Percentiles rank a stretch among this genome's conserved stretches.
These are phyloP conservation scores for Megalops atlanticus DNA, from an alignment of 2,113 vertebrate genomes.

Conservation along the genomic window DNA sequence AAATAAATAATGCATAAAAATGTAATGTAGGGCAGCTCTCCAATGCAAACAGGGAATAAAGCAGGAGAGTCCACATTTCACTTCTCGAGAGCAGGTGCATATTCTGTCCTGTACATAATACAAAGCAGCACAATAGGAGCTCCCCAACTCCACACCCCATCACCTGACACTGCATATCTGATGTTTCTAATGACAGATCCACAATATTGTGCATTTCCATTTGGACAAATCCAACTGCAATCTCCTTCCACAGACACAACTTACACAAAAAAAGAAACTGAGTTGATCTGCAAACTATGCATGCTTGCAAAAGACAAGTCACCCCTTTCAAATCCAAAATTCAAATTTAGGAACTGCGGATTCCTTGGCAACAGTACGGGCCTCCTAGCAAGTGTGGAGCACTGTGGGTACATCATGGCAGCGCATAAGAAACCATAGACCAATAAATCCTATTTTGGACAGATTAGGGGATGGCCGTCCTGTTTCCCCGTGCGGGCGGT, in stretches of 20 bases:
- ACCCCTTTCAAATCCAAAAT: too few species aligned
- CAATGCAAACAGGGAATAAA: background rate
- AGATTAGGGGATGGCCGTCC: background rate
- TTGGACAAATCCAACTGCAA: too few species aligned
- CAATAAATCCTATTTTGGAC: background rate
- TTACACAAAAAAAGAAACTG: too few species aligned
- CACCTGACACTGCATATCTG: background rate
- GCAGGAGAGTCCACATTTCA: constrained; percentile 3
- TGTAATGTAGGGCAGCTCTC: background rate
- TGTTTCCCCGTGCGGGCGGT: background rate
- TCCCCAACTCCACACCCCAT: background rate
- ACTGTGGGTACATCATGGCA: background rate
- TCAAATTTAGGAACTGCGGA: too few species aligned
- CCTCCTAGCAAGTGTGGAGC: background rate
- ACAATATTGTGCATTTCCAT: too few species aligned
- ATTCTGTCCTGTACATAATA: background rate
- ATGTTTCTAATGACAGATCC: background rate
- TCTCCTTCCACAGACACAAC: too few species aligned
- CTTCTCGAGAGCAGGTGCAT: background rate
- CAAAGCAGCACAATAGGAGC: background rate
- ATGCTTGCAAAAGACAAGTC: too few species aligned
- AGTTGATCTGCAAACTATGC: too few species aligned
- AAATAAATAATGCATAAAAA: background rate
- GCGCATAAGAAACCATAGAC: background rate
- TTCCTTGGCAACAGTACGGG: background rate